Evolutionary conservation across 2,797 vertebrate species (phyloP).

Genomic region (Phrynocephalus vlangalii): DNA sequence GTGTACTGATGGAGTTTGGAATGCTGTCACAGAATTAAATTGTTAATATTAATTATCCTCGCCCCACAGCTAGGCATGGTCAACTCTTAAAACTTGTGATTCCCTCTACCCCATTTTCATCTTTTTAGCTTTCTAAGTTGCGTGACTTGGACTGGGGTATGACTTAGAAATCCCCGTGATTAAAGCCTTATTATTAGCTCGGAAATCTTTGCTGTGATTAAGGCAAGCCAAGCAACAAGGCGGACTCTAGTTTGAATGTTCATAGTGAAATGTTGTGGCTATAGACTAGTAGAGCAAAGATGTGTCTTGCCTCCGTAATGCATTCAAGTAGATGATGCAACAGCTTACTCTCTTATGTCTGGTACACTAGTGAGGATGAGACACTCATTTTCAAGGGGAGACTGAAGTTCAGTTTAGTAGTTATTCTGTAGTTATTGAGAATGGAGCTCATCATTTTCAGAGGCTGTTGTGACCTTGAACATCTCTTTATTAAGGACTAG

Average conservation of each 20-base stretch:
- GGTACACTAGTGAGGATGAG: background rate
- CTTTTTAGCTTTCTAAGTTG: slow-evolving; percentile 64
- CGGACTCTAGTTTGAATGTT: slow-evolving; percentile 52
- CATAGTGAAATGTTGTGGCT: slow-evolving; percentile 44
- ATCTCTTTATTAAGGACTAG: background rate
- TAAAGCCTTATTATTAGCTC: slow-evolving; percentile 71
- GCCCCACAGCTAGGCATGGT: slow-evolving; percentile 60
- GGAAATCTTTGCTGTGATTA: slow-evolving; percentile 66
- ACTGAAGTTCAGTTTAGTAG: too few relatives aligned
- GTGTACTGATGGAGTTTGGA: slow-evolving; percentile 14
- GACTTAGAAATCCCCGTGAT: slow-evolving; percentile 68
- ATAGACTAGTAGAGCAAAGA: slow-evolving; percentile 3
- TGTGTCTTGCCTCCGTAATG: background rate
- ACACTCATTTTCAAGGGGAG: too few relatives aligned
- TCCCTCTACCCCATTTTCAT: background rate
- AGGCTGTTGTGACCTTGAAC: background rate
- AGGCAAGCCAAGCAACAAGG: slow-evolving; percentile 55
- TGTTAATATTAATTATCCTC: slow-evolving; percentile 47
- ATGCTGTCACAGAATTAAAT: background rate
- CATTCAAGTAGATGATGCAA: background rate
- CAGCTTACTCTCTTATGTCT: too few relatives aligned
- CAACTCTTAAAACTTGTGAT: slow-evolving; percentile 65
- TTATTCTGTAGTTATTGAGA: background rate
- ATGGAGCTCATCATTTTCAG: background rate
- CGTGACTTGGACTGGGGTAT: slow-evolving; percentile 63